Evolutionary conservation across 2,888 invertebrate genomes (phyloP), one percentile per base, ranked within the genome.

Genomic region (Abscondita cerata): DNA sequence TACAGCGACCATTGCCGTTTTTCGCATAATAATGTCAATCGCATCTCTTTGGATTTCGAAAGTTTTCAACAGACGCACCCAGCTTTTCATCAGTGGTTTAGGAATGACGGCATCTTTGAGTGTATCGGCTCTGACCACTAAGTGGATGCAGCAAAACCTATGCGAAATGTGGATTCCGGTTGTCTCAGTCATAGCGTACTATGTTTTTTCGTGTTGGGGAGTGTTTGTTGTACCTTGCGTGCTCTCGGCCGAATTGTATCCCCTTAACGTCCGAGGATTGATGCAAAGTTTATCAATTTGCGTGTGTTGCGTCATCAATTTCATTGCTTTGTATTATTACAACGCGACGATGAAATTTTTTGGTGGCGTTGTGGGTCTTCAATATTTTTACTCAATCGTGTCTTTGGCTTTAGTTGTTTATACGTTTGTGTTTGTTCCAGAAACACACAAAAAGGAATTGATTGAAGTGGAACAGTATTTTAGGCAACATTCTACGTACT

Each of bases 351-450:
- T 33, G 13, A 18, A 51, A 2, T 31, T 16, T 5, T n/a, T 31
- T 1, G 51, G 51, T 8, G 51, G 51, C 11, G 1, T 34, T 1
- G 9, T 18, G 11, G 51, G 51, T n/a, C 33, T 51, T 13, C 51
- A 51, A 16, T 51, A 33, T 12, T 51, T 51, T 51, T 51, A 33
- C 4, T 12, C 51, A 12, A n/a, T 16, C 1, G 15, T 51, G 33
- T 51, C 33, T 1, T n/a, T 34, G 9, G 9, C 15, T 51, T 11
- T 34, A 3, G 34, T 51, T 16, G 5, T 51, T 1, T 51, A 20
- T 34, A 34, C 31, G 1, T 51, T 12, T 11, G 3, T 51, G 2
- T 51, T 51, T 9, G 1, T 51, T n/a, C 51, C 51, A 13, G 51
- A 51, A 51, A 51, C 51, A 11, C 18, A 20, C 6, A 13, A 20